Evolutionary conservation across 2,888 invertebrate genomes (phyloP), one percentile per base, ranked within the genome.

Genomic region (Leucophenga montana): DNA sequence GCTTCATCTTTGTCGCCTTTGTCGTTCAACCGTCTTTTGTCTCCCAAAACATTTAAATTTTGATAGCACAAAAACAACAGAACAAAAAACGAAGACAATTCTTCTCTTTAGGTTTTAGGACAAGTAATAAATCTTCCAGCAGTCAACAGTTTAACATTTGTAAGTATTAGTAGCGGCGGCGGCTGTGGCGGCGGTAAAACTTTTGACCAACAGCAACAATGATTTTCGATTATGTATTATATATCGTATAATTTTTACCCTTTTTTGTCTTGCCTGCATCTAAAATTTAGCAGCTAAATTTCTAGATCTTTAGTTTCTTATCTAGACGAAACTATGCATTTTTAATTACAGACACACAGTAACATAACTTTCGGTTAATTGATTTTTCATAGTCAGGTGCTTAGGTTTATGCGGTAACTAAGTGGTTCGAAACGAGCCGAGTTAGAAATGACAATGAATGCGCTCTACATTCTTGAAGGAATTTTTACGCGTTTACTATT

Each of bases 111-210:
- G 78, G 79, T 83, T 85, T 79, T 78, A 70, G 83, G 84, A 83
- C 85, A 84, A 76, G 77, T 73, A 78, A 85, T 86, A 84, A 85
- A 85, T 85, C 86, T 83, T 79, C 57, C 72, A 74, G 75, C 80
- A 76, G 54, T 73, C 72, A 75, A 73, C 66, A 74, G 78, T 81
- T 84, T 84, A 79, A 83, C 80, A 81, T 80, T 71, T 70, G 62
- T 64, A 64, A 64, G 59, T 59, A 59, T 59, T 33, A 59, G n/a
- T 46, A 20, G 48, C 48, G 46, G 31, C 57, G 22, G 71, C 68
- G 53, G 57, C 53, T 61, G 11, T 22, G 44, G 62, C 48, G 18
- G 62, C 44, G 8, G n/a, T n/a, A 33, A 33, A 33, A 61, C 61
- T 33, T 50, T 50, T 39, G 39, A 39, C 11, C 54, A 33, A 20